Evolutionary conservation across 2,113 vertebrate genomes (phyloP), one percentile per base, ranked within the genome.

Genomic region (Chaetodon trifascialis): DNA sequence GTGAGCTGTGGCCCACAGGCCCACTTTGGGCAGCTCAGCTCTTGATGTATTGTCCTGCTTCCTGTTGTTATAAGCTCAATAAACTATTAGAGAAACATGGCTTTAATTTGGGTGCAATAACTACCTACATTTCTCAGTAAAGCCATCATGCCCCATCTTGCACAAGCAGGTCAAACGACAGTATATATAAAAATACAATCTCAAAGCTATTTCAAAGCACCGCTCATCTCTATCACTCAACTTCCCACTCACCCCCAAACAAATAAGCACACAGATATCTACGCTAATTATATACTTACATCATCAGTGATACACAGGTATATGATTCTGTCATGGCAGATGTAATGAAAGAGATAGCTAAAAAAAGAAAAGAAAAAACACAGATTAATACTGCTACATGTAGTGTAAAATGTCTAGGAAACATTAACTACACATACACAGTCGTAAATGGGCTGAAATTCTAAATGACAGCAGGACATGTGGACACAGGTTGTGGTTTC

Each of bases 291-390:
- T 21, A 51, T 92, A 99, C 98, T 99, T 93, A 99, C 98, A 80
- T 99, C 98, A 79, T 99, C 98, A 34, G 98, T 99, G 94, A 99
- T 99, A 93, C 98, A 98, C 86, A 99, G 95, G 94, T 98, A 99
- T 66, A 99, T 96, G 81, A 99, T 99, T 93, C 98, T 96, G 95
- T 99, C 98, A 87, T 99, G 97, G 89, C 98, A 99, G 95, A 99
- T 97, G 93, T 99, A 99, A 93, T 99, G 98, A 90, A 99, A 99
- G 62, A 99, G 96, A 71, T 99, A 99, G 94, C 98, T 99, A 93
- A 84, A 91, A 92, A 76, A 73, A 9, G 60, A 68, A 78, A 90
- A 77, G 90, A 25, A 49, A 1, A 67, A 0, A 67, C 1, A 66
- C 16, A 54, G 21, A 44, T 77, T 2, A 25, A 52, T 34, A 42